Evolutionary conservation across 2,888 invertebrate genomes (phyloP).

Genomic region (Camponotus fellah): DNA sequence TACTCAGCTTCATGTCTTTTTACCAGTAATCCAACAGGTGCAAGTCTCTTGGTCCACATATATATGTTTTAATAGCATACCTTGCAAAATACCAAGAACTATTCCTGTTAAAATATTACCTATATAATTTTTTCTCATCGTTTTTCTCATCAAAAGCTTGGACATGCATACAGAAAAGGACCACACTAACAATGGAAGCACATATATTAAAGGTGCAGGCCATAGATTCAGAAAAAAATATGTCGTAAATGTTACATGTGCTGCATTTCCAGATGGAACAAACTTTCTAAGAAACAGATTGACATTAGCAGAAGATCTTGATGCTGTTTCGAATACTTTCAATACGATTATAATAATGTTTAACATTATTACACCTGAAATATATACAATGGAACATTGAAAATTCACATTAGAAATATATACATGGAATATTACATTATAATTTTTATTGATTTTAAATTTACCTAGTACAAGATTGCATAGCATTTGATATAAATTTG

Average conservation of each 20-base stretch:
- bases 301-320: no score
- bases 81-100: constrained; percentile 91
- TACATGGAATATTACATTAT: no score
- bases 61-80: constrained; percentile 88
- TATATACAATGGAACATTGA: no score
- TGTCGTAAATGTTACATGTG: constrained; percentile 92
- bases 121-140: no score
- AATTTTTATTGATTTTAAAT: no score
- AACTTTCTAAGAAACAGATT: constrained; percentile 93
- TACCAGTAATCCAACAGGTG: constrained; percentile 89
- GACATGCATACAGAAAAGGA: constrained; percentile 91
- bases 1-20: constrained; percentile 91
- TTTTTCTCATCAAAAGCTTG: constrained; percentile 93
- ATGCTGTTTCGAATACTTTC: no score
- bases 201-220: constrained; percentile 88
- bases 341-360: no score
- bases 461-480: no score
- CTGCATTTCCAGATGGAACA: constrained; percentile 98
- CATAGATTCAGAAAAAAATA: constrained; percentile 90
- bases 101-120: constrained; percentile 94
- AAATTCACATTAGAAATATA: no score
- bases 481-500: no score
- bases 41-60: constrained; percentile 91
- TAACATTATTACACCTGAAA: no score
- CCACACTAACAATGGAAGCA: constrained; percentile 92